phyloP scores from a whole-genome alignment of 2,113 vertebrate genomes.

The Cyrtonyx montezumae region DNA sequence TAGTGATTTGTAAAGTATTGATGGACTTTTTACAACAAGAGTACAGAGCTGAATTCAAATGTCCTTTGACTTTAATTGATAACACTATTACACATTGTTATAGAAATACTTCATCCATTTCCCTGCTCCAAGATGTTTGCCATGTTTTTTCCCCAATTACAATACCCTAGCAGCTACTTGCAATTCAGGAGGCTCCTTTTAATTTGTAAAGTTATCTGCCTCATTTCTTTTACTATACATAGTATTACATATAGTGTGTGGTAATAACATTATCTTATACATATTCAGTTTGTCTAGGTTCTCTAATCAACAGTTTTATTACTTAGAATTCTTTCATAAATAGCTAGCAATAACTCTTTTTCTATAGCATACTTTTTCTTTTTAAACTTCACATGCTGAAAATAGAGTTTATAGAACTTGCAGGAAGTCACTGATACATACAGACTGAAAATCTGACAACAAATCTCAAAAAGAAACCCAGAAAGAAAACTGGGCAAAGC shows the following conservation, averaged over 20 bases:
- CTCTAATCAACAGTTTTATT: not conserved
- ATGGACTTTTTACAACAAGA: not conserved
- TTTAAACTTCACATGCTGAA: not conserved
- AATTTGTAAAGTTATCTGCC: not conserved
- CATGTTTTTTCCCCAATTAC: not conserved
- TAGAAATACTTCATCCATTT: not conserved
- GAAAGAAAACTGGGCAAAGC: not conserved
- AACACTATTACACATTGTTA: not conserved
- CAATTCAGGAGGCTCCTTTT: not conserved
- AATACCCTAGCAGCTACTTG: not conserved
- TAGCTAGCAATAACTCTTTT: not conserved
- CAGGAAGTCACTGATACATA: not conserved
- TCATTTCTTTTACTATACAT: not conserved
- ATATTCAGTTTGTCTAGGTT: not conserved
- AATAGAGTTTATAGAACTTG: not conserved
- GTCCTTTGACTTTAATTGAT: not conserved
- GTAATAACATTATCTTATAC: not conserved
- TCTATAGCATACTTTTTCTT: not conserved
- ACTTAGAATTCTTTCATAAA: not conserved
- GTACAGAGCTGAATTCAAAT: not conserved
- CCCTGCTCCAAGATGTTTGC: not conserved
- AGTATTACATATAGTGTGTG: not conserved
- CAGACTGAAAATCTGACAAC: not conserved
- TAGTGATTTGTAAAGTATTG: not conserved
- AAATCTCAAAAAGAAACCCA: not conserved